A percentile compares a stretch with the other conserved stretches of the same genome.
These are phyloP conservation scores for Delichon dasypus DNA, from an alignment of 2,797 vertebrate species.

Conservation along the genomic window DNA sequence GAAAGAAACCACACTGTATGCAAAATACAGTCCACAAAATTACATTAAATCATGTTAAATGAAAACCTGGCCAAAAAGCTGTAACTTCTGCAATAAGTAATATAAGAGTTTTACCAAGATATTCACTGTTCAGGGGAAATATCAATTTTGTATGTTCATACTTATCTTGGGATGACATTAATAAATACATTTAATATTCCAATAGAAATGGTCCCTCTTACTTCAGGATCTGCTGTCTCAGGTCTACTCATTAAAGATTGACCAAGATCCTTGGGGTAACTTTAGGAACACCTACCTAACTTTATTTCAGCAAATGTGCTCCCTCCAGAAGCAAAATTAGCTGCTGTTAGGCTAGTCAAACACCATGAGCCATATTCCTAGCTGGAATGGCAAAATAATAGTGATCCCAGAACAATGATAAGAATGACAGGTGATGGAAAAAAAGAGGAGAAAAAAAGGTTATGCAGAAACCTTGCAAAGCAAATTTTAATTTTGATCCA, in stretches of 20 bases:
- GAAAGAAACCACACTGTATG: not conserved
- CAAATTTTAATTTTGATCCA: not conserved
- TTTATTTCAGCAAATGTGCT: not conserved
- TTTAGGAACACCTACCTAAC: not conserved
- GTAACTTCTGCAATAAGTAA: not conserved
- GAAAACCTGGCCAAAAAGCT: not conserved
- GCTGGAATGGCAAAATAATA: not conserved
- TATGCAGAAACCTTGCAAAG: not conserved
- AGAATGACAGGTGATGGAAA: not conserved
- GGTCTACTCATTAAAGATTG: not conserved
- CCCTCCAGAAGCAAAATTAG: not conserved
- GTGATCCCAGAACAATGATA: not conserved
- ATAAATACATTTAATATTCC: not conserved
- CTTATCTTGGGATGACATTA: not conserved
- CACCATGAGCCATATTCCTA: not conserved
- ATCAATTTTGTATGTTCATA: not conserved
- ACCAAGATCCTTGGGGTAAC: not conserved
- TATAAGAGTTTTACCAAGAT: not conserved
- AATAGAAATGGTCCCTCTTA: not conserved
- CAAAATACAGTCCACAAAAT: not conserved
- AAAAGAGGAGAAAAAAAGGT: fast-evolving
- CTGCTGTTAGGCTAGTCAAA: not conserved
- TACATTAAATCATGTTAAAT: not conserved
- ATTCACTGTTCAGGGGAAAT: not conserved
- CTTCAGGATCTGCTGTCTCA: not conserved